Evolutionary conservation across 2,888 invertebrate genomes (phyloP), one percentile per base, ranked within the genome.

Genomic region (Rotaria macrura): DNA sequence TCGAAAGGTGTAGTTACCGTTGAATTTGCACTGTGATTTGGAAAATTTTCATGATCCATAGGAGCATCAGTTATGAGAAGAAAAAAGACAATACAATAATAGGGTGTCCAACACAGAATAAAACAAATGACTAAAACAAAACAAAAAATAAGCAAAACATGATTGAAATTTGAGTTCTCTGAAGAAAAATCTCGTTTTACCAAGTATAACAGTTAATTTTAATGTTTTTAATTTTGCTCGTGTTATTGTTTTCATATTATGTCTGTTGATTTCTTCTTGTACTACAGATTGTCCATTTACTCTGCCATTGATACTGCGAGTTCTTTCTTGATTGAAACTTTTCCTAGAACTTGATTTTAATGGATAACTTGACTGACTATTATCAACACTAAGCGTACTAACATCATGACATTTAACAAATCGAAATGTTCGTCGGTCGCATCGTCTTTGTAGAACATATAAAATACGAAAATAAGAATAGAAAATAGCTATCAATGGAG

Each of bases 361-460:
- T 65, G 38, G 6, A 20, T 17, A 20, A 17, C 20, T 20, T 34
- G 20, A 1, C n/a, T 40, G 79, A n/a, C 34, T 20, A 5, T 5
- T 14, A 43, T 79, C 79, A 12, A 0, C 1, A 79, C 43, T 43
- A 79, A 25, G 79, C n/a, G 14, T 10, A 43, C n/a, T 40, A 25
- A 25, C 12, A 25, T 1, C 3, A 43, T 43, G 43, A 43, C 43
- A 17, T 38, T 79, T 79, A 43, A 12, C 40, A n/a, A 79, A 79
- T 43, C 79, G 79, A 79, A 79, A 79, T 79, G 79, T 79, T 79
- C 79, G 79, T 79, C 43, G 40, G 17, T 79, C 79, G 43, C 79
- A 79, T 12, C 79, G 79, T n/a, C 17, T 79, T 43, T 79, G 79
- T 79, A 79, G n/a, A 79, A 79, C 79, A 43, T 79, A 79, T 25